Percentiles rank a stretch among this genome's conserved stretches.
phyloP scores from a whole-genome alignment of 2,888 invertebrate genomes.

The Noctua pronuba region DNA sequence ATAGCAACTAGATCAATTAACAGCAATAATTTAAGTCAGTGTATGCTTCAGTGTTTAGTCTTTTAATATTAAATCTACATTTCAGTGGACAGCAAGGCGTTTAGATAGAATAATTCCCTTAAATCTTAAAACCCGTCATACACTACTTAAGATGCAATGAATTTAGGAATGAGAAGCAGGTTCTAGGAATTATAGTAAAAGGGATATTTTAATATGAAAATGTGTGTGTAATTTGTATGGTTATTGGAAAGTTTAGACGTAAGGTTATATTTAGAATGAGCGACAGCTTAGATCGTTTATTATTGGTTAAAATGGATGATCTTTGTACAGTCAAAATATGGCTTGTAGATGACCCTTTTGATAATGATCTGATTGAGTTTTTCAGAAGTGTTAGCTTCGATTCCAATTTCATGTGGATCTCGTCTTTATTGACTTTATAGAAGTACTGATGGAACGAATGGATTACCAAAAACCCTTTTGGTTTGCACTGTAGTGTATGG shows the following conservation, averaged over 20 bases:
- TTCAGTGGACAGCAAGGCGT: conserved; percentile 47
- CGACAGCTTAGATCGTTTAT: conserved; percentile 7
- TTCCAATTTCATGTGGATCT: conserved; percentile 36
- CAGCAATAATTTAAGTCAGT: conserved; percentile 23
- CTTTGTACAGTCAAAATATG: not conserved
- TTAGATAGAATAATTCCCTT: conserved; percentile 66
- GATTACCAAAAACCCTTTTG: not conserved
- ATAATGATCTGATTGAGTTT: conserved; percentile 26
- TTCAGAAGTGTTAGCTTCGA: conserved; percentile 7
- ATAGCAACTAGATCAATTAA: conserved; percentile 15
- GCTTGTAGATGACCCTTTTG: conserved; percentile 1
- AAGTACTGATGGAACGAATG: conserved; percentile 9
- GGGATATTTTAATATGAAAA: conserved; percentile 50
- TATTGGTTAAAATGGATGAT: conserved; percentile 7
- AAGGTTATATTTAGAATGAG: conserved; percentile 24
- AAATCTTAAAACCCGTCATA: conserved; percentile 61
- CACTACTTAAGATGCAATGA: conserved; percentile 56
- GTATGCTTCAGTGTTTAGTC: conserved; percentile 1
- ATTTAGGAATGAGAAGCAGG: conserved; percentile 29
- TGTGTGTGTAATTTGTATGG: conserved; percentile 40
- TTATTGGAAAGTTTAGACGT: conserved; percentile 31
- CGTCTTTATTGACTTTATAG: conserved; percentile 20
- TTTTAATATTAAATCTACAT: conserved; percentile 7
- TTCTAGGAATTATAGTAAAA: conserved; percentile 30
- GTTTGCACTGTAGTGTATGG: conserved; percentile 63